Percentiles rank a stretch among this genome's conserved stretches.
phyloP scores from a whole-genome alignment of 1,140 invertebrate species.

The Sycophaga agraensis region DNA sequence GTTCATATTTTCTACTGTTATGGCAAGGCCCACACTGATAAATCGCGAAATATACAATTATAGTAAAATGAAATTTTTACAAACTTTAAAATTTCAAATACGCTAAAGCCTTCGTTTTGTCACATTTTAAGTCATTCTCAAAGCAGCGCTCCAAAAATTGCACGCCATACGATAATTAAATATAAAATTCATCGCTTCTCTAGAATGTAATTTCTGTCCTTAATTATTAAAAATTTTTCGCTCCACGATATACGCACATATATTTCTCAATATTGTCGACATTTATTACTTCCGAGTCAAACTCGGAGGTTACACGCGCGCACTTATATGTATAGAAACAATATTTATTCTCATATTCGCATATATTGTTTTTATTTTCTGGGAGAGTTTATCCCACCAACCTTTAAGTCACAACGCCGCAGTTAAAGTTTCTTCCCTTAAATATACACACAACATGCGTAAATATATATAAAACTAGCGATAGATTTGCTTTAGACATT shows the following conservation, averaged over 20 bases:
- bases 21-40: slow-evolving; percentile 20
- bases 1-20: neutral
- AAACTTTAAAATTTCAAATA: slow-evolving; percentile 7
- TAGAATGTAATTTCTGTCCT: slow-evolving; percentile 4
- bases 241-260: neutral
- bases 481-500: slow-evolving; percentile 17
- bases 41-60: slow-evolving; percentile 22
- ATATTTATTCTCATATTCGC: slow-evolving; percentile 6
- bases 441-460: slow-evolving; percentile 13
- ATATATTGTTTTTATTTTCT: neutral
- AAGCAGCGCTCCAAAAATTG: slow-evolving; percentile 26
- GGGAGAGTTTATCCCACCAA: neutral
- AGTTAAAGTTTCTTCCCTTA: slow-evolving; percentile 8
- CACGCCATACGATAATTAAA: slow-evolving; percentile 15
- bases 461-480: slow-evolving; percentile 18
- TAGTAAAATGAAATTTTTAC: slow-evolving; percentile 4
- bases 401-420: slow-evolving; percentile 21
- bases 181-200: neutral
- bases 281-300: slow-evolving; percentile 13
- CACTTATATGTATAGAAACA: slow-evolving; percentile 6
- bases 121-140: slow-evolving; percentile 13
- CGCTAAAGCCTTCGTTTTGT: slow-evolving; percentile 5
- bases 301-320: slow-evolving; percentile 13
- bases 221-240: slow-evolving; percentile 1
- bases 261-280: slow-evolving; percentile 5